Evolutionary conservation across 2,888 invertebrate species (phyloP).

Genomic region (Myathropa florea): DNA sequence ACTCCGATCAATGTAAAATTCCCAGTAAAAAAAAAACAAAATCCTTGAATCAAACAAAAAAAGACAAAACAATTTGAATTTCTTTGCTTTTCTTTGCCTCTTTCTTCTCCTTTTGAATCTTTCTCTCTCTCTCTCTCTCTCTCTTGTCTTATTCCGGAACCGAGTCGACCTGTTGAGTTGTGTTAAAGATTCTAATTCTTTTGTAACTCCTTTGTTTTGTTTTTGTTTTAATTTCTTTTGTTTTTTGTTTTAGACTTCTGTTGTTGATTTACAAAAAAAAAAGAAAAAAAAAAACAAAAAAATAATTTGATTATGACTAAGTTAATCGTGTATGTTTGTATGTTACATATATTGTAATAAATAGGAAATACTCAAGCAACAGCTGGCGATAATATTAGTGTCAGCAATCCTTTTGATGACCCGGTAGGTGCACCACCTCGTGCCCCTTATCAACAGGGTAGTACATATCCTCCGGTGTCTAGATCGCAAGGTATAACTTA

Average conservation of each 20-base stretch:
- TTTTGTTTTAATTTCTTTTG: conserved; percentile 11
- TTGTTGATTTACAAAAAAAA: conserved; percentile 6
- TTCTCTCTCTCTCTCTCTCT: background rate
- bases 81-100: conserved; percentile 18
- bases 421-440: conserved; percentile 79
- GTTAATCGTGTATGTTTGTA: conserved; percentile 69
- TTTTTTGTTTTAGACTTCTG: conserved; percentile 10
- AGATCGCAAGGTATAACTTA: conserved; percentile 80
- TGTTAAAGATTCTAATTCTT: conserved; percentile 1
- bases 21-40: background rate
- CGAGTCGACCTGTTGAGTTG: conserved; percentile 16
- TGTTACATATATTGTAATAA: conserved; percentile 68
- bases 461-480: conserved; percentile 80
- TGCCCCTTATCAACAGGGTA: conserved; percentile 79
- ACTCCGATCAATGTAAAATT: conserved; percentile 11
- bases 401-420: conserved; percentile 93
- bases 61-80: background rate
- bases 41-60: background rate
- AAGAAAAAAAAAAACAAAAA: conserved; percentile 10
- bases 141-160: background rate
- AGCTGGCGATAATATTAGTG: conserved; percentile 89
- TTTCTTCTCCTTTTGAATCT: background rate
- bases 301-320: conserved; percentile 25
- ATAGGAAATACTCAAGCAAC: conserved; percentile 77
- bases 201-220: background rate